These are phyloP conservation scores for Alsophila aescularia DNA, from an alignment of 2,888 invertebrate species.

Conservation along the genomic window DNA sequence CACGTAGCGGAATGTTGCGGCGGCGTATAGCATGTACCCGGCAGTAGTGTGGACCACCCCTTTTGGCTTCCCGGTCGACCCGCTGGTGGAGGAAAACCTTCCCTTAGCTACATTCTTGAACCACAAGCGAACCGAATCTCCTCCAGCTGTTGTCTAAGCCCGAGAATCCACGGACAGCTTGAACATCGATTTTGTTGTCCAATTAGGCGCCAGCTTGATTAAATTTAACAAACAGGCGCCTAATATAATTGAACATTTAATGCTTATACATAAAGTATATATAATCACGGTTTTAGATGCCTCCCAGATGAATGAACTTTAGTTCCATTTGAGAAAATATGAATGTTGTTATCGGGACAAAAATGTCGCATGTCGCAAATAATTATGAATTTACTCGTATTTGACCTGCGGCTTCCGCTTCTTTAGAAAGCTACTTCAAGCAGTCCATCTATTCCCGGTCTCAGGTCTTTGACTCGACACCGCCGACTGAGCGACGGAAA, in stretches of 20 bases:
- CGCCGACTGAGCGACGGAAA: not conserved
- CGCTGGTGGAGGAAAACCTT: conserved; percentile 72
- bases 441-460: conserved; percentile 11
- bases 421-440: not conserved
- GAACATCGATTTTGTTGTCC: not conserved
- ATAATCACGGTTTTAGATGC: not conserved
- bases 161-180: conserved; percentile 12
- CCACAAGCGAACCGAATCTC: not conserved
- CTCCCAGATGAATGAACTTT: no score
- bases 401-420: no score
- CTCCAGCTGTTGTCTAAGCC: conserved; percentile 1
- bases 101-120: conserved; percentile 39
- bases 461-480: conserved; percentile 4
- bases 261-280: no score
- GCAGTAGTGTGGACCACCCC: conserved; percentile 98
- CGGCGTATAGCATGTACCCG: conserved; percentile 97
- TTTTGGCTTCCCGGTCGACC: conserved; percentile 99
- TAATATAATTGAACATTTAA: no score
- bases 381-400: no score
- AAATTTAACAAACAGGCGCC: no score
- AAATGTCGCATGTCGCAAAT: no score
- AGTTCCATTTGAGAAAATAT: no score
- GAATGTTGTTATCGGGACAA: no score
- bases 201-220: no score
- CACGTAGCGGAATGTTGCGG: conserved; percentile 97